Base-by-base conservation (phyloP, 2,888 invertebrate genomes). In the Lithophane socia region DNA sequence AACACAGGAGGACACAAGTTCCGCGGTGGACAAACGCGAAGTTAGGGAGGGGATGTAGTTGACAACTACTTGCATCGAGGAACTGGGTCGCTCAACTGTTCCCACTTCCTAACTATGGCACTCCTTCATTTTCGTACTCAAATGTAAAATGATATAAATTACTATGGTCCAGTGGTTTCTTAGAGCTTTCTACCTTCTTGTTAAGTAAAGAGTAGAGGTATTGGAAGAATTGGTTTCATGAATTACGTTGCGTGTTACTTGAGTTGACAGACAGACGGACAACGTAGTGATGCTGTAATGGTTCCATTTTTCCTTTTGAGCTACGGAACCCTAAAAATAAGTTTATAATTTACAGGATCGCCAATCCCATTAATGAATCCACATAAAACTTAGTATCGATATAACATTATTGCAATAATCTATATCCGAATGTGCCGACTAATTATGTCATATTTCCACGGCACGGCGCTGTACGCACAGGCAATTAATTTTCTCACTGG, bases 51-150 rank as follows among this genome's bases (percentile, higher is more conserved):
- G 69, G 74, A 82, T 73, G 73, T 75, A 73, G 74, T 80, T 74
- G 75, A 85, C 77, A 80, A 79, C 74, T 75, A 75, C 79, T 83
- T 75, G 77, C 69, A 75, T 66, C 75, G 63, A 68, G 75, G 60
- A 86, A 84, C 86, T 86, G 78, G 86, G 82, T 80, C 86, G 65
- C 67, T 75, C 84, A 86, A 84, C 86, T 86, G 86, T 74, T 60
- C 63, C 58, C 67, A 63, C 63, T 79, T 72, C 44, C 29, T 2
- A 63, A 75, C 80, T 67, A 67, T 60, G 58, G 61, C 29, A 75
- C 63, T 73, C 72, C 75, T 69, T 73, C 66, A 71, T 73, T 79
- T 71, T 56, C 29, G 70, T 29, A 29, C 29, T 68, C 65, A 68
- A 82, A 77, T 73, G 63, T 69, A n/a, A 77, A 76, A 81, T 80